Conservation (phyloP, 2,888 invertebrate genomes). For the Sarcophaga rosellei region DNA sequence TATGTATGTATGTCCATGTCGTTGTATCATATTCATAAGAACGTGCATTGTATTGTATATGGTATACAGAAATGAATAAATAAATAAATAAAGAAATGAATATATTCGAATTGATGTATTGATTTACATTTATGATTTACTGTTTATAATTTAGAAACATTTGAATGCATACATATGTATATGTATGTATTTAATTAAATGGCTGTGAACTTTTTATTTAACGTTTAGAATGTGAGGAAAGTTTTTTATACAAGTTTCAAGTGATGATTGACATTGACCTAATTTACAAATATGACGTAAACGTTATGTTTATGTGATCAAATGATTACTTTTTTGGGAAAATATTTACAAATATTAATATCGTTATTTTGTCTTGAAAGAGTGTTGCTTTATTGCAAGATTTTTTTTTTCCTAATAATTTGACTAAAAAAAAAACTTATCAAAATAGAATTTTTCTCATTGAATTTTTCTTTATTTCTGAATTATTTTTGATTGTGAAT, state of each 20-base stretch:
- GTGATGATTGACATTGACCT: conserved; percentile 46
- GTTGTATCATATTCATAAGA: background rate
- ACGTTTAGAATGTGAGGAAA: too few relatives aligned
- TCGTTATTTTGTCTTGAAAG: background rate
- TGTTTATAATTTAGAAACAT: conserved; percentile 7
- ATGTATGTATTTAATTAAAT: background rate
- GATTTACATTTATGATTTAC: conserved; percentile 35
- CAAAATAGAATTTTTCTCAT: too few relatives aligned
- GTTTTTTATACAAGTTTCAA: background rate
- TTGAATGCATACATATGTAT: background rate
- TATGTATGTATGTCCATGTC: background rate
- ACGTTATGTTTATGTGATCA: background rate
- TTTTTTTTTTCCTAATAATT: background rate
- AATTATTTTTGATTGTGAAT: background rate
- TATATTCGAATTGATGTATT: background rate
- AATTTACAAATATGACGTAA: conserved; percentile 13
- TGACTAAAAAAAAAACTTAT: background rate
- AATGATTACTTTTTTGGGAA: too few relatives aligned
- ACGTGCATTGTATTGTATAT: background rate
- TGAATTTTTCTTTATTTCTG: background rate
- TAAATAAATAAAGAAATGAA: background rate
- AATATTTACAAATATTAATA: too few relatives aligned
- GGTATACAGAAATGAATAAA: background rate
- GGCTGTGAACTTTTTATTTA: background rate
- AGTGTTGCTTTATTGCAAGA: background rate